Percentiles rank a stretch among this genome's conserved stretches.
Conservation (phyloP, 1,140 invertebrate species). For the Temnothorax curvispinosus region DNA sequence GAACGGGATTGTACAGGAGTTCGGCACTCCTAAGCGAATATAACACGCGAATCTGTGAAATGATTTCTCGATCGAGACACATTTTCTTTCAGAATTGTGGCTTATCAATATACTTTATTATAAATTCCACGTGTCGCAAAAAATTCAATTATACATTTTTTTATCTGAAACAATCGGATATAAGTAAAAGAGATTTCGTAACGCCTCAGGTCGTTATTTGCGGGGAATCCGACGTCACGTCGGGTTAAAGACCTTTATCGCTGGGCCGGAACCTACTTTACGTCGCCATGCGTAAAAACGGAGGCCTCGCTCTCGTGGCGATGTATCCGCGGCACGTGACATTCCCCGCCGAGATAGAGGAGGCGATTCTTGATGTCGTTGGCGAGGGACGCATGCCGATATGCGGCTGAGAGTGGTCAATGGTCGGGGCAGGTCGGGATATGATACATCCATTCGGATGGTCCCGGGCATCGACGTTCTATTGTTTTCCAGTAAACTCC, state of each 20-base stretch:
- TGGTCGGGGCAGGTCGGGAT: no score
- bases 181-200: neutral
- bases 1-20: conserved; percentile 10
- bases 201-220: neutral
- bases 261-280: conserved; percentile 2
- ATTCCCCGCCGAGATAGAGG: conserved; percentile 14
- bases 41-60: conserved; percentile 11
- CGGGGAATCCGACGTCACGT: neutral
- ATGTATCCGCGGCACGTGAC: conserved; percentile 18
- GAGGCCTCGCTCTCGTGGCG: neutral
- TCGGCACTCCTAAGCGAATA: neutral
- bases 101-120: neutral
- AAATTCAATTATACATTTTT: neutral
- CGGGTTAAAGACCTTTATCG: no score
- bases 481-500: conserved; percentile 73
- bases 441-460: conserved; percentile 19
- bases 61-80: neutral
- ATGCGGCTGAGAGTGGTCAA: neutral
- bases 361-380: neutral
- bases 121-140: neutral
- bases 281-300: conserved; percentile 30
- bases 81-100: conserved; percentile 4
- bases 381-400: neutral
- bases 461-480: conserved; percentile 56
- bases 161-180: no score